Evolutionary conservation across 23 tunicate species (phyloP).

Genomic region (Styela clava): DNA sequence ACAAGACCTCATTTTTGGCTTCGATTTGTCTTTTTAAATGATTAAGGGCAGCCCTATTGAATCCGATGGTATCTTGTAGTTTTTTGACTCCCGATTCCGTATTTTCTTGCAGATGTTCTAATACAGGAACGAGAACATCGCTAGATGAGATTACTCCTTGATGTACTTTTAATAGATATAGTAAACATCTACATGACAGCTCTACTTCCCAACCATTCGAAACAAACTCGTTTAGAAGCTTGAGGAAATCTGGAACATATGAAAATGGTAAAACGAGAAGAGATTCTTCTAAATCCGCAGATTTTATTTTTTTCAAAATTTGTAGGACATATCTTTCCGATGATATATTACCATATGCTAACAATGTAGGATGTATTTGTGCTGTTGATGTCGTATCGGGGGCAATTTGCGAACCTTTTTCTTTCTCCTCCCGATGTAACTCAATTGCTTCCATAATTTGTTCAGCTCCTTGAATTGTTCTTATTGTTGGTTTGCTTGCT

Average conservation of each 20-base stretch:
- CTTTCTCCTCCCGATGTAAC: conserved; percentile 21
- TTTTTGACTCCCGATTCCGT: conserved; percentile 39
- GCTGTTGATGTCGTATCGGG: neutral
- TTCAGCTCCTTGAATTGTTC: conserved; percentile 74
- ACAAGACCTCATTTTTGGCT: conserved; percentile 57
- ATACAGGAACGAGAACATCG: conserved; percentile 44
- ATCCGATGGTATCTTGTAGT: conserved; percentile 72
- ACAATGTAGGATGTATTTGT: conserved; percentile 50
- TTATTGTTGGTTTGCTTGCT: conserved; percentile 65
- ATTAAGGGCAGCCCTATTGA: conserved; percentile 66
- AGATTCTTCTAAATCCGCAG: conserved; percentile 83
- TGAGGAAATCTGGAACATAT: conserved; percentile 65
- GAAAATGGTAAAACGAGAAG: conserved; percentile 83
- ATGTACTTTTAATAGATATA: conserved; percentile 76
- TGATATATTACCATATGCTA: conserved; percentile 64
- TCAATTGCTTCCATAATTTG: conserved; percentile 91
- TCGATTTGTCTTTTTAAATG: conserved; percentile 64
- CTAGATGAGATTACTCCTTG: conserved; percentile 74
- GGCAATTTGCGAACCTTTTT: neutral
- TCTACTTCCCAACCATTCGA: conserved; percentile 64
- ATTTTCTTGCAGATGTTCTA: conserved; percentile 52
- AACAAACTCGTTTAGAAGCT: conserved; percentile 55
- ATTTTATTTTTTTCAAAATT: conserved; percentile 48
- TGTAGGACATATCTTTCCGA: conserved; percentile 41
- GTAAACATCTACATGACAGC: conserved; percentile 74